Base-by-base conservation (phyloP, 2,888 invertebrate genomes). In the Microplitis deprimator region DNA sequence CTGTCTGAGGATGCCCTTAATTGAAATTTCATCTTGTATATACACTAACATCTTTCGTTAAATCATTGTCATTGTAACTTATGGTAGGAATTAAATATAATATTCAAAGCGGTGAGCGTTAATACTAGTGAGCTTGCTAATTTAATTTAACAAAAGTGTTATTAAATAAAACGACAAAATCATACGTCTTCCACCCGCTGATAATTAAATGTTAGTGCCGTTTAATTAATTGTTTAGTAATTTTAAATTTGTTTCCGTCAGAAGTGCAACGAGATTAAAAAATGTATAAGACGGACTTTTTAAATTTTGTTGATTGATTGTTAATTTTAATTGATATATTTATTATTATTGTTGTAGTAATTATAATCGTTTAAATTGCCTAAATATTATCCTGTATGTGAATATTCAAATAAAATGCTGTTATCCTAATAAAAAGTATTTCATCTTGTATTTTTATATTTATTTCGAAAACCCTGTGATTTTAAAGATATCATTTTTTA, bases 401-500 rank as follows among this genome's bases (percentile, higher is more conserved):
- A 89, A 89, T 89, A 89, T 89, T 88, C 89, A 89, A 89, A 89
- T 29, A 89, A 89, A 88, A 83, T 85, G 84, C 85, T 88, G 89
- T 89, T 89, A 88, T 83, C 83, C 84, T 75, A 80, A 79, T 74
- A 40, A 39, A 38, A 74, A 40, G 0, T 50, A 13, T 50, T 50
- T 50, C 50, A 13, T 50, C 13, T 50, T 13, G 10, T 29, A 29
- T 29, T 29, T 29, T 29, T 73, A 69, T 62, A 41, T 67, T 67
- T 10, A 38, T 29, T 20, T 20, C 20, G 20, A 20, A 20, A 20
- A 20, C 20, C 20, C 20, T 20, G 1, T 20, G 20, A n/a, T n/a
- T n/a, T n/a, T n/a, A 17, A 17, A 17, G 1, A 17, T 17, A 17
- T 17, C 17, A 20, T 20, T 20, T 20, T 20, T 20, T 1, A 1